phyloP scores from a whole-genome alignment of 1,140 invertebrate species.

The Drosophila miranda region DNA sequence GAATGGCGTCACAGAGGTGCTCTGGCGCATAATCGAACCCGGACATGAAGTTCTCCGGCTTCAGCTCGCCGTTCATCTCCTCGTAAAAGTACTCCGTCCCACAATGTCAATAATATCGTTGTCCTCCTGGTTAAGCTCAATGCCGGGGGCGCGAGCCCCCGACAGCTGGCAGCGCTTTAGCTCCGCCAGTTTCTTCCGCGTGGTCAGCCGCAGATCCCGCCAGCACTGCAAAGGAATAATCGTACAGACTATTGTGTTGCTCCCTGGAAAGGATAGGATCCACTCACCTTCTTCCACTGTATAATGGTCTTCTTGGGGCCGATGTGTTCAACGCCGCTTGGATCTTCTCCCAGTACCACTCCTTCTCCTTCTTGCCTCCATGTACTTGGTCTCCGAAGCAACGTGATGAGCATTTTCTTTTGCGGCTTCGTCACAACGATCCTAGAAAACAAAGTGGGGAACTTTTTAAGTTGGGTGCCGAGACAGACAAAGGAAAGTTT shows the following conservation, averaged over 20 bases:
- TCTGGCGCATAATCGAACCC: constrained; percentile 78
- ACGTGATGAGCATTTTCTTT: constrained; percentile 80
- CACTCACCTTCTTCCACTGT: constrained; percentile 77
- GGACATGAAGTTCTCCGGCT: constrained; percentile 79
- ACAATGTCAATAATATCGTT: constrained; percentile 81
- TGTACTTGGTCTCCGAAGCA: constrained; percentile 78
- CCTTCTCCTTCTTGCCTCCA: constrained; percentile 81
- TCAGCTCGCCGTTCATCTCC: constrained; percentile 79
- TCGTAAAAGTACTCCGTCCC: constrained; percentile 79
- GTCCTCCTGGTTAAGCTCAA: constrained; percentile 78
- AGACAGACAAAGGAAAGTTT: constrained; percentile 41
- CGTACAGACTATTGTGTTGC: not conserved
- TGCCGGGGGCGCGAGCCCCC: constrained; percentile 74
- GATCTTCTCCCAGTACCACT: constrained; percentile 81
- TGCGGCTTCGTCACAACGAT: constrained; percentile 81
- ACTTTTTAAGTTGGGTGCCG: not conserved
- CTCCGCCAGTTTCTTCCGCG: constrained; percentile 75
- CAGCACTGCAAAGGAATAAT: constrained; percentile 56
- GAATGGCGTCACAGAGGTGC: constrained; percentile 78
- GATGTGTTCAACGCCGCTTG: constrained; percentile 77
- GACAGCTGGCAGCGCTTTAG: constrained; percentile 77
- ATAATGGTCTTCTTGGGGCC: constrained; percentile 82
- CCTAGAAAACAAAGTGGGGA: constrained; percentile 45
- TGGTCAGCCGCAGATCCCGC: constrained; percentile 79
- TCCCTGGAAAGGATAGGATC: too few species aligned